Evolutionary conservation across 2,888 invertebrate genomes (phyloP), one percentile per base, ranked within the genome.

Genomic region (Myopa testacea): DNA sequence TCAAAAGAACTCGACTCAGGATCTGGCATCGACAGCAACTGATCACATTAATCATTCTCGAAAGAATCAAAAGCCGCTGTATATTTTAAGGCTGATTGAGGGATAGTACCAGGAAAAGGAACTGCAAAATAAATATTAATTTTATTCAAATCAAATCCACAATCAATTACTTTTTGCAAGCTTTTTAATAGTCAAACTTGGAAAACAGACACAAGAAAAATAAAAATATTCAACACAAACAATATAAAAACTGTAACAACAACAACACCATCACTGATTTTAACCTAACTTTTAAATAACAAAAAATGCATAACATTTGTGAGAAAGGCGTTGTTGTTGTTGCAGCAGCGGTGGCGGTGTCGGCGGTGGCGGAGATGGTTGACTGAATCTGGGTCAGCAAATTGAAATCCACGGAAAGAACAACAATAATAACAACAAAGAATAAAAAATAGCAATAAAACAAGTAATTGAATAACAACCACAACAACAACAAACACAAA

Each of bases 371-470:
- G 62, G 62, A 63, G 65, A 34, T 65, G 52, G 19, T 75, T 65
- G 75, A 75, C 3, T 65, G 52, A 52, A 75, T 75, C 45, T 52
- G 63, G 75, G 75, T 75, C 75, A 75, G 19, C 63, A 65, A 75
- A 65, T 52, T 52, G n/a, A 63, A 63, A 62, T 19, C n/a, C 38
- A 38, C 6, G 40, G 4, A 8, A 58, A 19, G 4, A 34, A 16
- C 58, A 72, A 72, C 16, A 26, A 26, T 26, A 26, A 26, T 26
- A 38, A 58, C 62, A 55, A 70, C 34, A 70, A 62, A 37, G 40
- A 40, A 26, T 45, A 69, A 50, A 50, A 69, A 50, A 45, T 40
- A 50, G 16, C 50, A 70, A 70, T 4, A 34, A 70, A 50, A 16
- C 40, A 68, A 68, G 38, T 50, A 62, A n/a, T 8, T 65, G 37